Evolutionary conservation across 2,113 vertebrate genomes (phyloP).

Genomic region (Nycticebus coucang): DNA sequence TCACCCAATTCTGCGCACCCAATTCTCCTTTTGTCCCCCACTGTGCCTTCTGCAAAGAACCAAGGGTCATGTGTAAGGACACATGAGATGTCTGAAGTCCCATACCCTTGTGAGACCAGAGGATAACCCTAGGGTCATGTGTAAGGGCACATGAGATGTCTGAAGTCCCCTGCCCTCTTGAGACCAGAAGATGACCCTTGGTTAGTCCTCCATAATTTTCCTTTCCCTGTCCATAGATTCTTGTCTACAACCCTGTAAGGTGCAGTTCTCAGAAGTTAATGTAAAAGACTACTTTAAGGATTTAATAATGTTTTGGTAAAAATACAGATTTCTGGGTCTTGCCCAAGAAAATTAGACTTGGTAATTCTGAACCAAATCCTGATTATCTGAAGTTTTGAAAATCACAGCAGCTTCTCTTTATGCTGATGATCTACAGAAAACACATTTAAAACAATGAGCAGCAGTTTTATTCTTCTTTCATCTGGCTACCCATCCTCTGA

Average conservation of each 20-base stretch:
- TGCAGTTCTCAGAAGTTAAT: neutral
- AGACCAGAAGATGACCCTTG: neutral
- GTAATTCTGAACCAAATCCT: neutral
- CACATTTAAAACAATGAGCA: neutral
- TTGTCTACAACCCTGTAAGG: neutral
- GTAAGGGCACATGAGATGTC: neutral
- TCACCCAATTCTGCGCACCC: neutral
- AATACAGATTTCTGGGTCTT: neutral
- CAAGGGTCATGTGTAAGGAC: neutral
- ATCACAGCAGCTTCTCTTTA: neutral
- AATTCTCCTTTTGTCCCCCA: neutral
- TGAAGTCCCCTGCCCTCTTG: neutral
- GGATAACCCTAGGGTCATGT: neutral
- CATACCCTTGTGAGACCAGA: too few relatives aligned
- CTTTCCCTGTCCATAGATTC: neutral
- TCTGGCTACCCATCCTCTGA: neutral
- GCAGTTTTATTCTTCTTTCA: neutral
- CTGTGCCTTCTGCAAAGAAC: neutral
- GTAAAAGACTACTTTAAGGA: neutral
- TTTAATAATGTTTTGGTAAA: neutral
- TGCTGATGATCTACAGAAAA: neutral
- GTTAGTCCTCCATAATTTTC: neutral
- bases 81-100: neutral
- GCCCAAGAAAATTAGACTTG: neutral
- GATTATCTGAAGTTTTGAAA: neutral